Base-by-base conservation (phyloP, 2,888 invertebrate genomes). In the Agrypnus murinus region DNA sequence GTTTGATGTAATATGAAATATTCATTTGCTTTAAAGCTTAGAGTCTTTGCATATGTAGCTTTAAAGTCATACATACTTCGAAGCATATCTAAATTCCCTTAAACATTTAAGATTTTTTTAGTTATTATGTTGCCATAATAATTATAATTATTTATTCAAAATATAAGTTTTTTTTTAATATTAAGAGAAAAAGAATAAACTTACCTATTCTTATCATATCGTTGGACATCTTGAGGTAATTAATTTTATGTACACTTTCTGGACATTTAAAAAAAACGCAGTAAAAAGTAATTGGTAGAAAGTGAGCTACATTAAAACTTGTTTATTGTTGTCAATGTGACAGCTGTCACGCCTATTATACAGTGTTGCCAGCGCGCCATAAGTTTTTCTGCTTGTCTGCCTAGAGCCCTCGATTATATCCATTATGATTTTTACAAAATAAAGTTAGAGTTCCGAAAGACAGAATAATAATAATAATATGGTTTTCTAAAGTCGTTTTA, bases 21-120 rank as follows among this genome's bases (percentile, higher is more conserved):
- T 83, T 95, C 95, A 72, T 93, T 93, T 81, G 92, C 92, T 75
- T 89, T 89, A 85, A 95, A 95, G 82, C 92, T 93, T 71, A 95
- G 87, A 6, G 95, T 95, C 86, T 94, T 95, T 10, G 94, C 91
- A 81, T 94, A 91, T 53, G 93, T 93, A 65, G 94, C 94, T 84
- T 93, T 93, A 81, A 95, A 95, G 82, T 95, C 94, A 80, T 95
- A 95, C 65, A 94, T 86, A 62, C 94, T 94, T 84, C 92, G 92
- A 38, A 95, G 89, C 94, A 95, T 94, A 85, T 95, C 94, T 85
- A 90, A 89, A 82, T 90, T 90, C 81, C 91, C 93, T 92, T 84
- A 69, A 87, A 87, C 71, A 60, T 15, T 31, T 60, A 40, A n/a
- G n/a, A 57, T 59, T 25, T 3, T 36, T 14, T 32, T 48, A n/a